These are phyloP conservation scores for Trichogramma dendrolimi DNA, from an alignment of 2,888 invertebrate species.

Conservation along the genomic window DNA sequence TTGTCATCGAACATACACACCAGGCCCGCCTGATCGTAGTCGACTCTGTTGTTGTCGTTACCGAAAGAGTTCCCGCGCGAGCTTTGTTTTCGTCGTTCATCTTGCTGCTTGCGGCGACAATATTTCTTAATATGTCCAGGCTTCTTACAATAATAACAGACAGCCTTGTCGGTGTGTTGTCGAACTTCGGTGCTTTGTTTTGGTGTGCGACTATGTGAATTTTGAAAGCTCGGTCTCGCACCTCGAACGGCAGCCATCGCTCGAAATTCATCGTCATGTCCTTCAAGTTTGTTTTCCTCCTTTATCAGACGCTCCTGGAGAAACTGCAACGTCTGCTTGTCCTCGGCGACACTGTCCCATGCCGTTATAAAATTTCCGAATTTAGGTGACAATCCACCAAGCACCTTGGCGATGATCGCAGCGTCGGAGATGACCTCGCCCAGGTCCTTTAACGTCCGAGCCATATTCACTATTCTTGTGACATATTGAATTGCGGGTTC, in stretches of 20 bases:
- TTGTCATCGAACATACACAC: too few relatives aligned
- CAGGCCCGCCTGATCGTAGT: too few relatives aligned
- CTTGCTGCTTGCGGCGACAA: constrained; percentile 5
- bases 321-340: constrained; percentile 26
- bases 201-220: not conserved
- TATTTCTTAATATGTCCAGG: constrained; percentile 24
- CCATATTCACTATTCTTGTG: constrained; percentile 30
- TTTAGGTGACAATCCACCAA: constrained; percentile 33
- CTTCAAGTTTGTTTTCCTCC: constrained; percentile 24
- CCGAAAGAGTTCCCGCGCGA: too few relatives aligned
- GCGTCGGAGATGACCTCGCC: constrained; percentile 29
- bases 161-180: constrained; percentile 7
- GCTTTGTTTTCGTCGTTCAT: not conserved
- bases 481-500: constrained; percentile 29
- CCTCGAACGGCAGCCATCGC: not conserved
- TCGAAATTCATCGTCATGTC: constrained; percentile 4
- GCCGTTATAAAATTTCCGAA: constrained; percentile 33
- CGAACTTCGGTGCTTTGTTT: constrained; percentile 1
- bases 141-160: constrained; percentile 28
- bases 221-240: not conserved
- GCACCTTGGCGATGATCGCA: constrained; percentile 32
- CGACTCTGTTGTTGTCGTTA: too few relatives aligned
- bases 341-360: constrained; percentile 30
- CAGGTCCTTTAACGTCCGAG: constrained; percentile 29
- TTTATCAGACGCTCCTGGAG: constrained; percentile 28